phyloP scores from a whole-genome alignment of 2,113 vertebrate genomes.

The Sialia sialis region DNA sequence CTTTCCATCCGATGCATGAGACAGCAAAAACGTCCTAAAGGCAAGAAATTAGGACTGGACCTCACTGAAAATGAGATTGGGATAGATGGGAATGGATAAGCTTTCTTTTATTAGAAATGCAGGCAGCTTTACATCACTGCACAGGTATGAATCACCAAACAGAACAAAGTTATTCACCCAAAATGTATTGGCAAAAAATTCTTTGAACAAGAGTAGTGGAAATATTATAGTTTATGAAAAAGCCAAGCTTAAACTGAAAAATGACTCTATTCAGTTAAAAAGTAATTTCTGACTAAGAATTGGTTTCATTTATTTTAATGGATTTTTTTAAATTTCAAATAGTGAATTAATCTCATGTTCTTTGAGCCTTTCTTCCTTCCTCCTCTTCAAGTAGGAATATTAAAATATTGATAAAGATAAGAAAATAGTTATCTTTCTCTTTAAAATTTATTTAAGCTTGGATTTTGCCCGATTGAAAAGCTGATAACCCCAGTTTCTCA shows the following conservation, averaged over 20 bases:
- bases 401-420: constrained; percentile 39
- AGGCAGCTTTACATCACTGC: background rate
- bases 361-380: background rate
- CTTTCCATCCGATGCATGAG: background rate
- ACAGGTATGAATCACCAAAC: background rate
- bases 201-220: background rate
- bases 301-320: background rate
- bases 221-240: background rate
- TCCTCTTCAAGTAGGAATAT: background rate
- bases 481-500: background rate
- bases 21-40: background rate
- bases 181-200: background rate
- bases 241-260: background rate
- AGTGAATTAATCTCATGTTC: background rate
- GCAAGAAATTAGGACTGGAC: background rate
- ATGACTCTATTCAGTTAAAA: background rate
- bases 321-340: background rate
- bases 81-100: background rate
- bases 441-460: background rate
- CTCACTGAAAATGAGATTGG: background rate
- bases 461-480: background rate
- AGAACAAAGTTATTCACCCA: background rate
- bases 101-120: background rate
- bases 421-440: background rate
- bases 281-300: background rate